phyloP scores from a whole-genome alignment of 1,140 invertebrate species.

The Temnothorax nylanderi region DNA sequence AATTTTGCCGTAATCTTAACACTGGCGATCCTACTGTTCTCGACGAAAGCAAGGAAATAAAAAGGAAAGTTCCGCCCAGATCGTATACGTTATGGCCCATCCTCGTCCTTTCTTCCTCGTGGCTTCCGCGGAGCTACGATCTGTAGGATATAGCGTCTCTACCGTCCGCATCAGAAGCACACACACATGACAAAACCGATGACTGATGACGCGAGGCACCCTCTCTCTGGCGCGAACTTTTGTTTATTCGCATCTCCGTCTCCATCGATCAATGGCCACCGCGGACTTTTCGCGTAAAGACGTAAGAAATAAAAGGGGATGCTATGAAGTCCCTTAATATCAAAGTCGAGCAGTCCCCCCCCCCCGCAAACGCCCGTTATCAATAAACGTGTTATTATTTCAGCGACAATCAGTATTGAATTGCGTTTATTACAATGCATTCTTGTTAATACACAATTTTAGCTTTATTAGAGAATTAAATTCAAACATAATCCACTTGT shows the following conservation, averaged over 20 bases:
- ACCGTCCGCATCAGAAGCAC: conserved; percentile 66
- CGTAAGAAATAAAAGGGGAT: conserved; percentile 59
- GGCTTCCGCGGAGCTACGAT: conserved; percentile 22
- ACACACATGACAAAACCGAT: conserved; percentile 79
- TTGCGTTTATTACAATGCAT: background rate
- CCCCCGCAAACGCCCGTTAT: conserved; percentile 45
- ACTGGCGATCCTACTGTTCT: background rate
- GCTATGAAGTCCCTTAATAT: conserved; percentile 33
- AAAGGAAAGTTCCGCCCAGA: conserved; percentile 30
- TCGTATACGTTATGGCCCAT: conserved; percentile 28
- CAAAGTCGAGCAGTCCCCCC: conserved; percentile 54
- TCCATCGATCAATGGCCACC: conserved; percentile 78
- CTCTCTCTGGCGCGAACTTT: conserved; percentile 74
- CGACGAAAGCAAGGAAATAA: conserved; percentile 7
- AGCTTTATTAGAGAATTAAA: background rate
- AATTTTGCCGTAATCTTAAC: conserved; percentile 14
- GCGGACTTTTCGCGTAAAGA: conserved; percentile 64
- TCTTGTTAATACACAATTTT: background rate
- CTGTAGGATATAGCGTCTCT: conserved; percentile 32
- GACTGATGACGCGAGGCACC: conserved; percentile 76
- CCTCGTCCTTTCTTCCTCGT: background rate
- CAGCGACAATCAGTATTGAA: background rate
- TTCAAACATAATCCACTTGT: background rate
- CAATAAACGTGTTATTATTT: conserved; percentile 11
- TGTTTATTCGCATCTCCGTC: conserved; percentile 78